Conservation (phyloP, 2,888 invertebrate genomes). For the Dermolepida albohirtum region DNA sequence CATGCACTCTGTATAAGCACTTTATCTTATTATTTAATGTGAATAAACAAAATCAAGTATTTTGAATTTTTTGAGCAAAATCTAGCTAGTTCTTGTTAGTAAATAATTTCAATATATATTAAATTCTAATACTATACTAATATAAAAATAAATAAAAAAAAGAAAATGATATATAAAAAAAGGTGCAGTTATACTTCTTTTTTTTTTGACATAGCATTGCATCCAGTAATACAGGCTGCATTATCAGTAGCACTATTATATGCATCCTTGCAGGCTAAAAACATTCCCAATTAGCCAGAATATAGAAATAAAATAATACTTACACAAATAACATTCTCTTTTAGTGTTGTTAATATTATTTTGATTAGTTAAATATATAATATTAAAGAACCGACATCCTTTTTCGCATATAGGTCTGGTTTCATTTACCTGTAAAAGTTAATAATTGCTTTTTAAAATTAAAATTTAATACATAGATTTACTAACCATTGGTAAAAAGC, state of each 20-base stretch:
- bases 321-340: constrained; percentile 58
- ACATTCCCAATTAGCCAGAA: constrained; percentile 26
- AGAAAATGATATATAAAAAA: too few species aligned
- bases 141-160: too few species aligned
- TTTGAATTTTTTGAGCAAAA: too few species aligned
- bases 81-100: too few species aligned
- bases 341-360: constrained; percentile 55
- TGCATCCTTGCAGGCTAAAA: constrained; percentile 56
- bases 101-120: too few species aligned
- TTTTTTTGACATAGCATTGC: constrained; percentile 55
- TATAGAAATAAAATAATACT: constrained; percentile 43
- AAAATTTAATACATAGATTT: background rate
- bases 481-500: constrained; percentile 44
- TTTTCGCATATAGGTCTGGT: constrained; percentile 57
- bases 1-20: too few species aligned
- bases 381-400: constrained; percentile 59
- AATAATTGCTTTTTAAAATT: constrained; percentile 3
- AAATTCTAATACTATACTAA: too few species aligned
- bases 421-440: constrained; percentile 47
- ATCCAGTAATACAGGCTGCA: constrained; percentile 55
- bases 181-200: constrained; percentile 47
- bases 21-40: too few species aligned
- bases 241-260: constrained; percentile 50
- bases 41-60: too few species aligned
- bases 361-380: constrained; percentile 56